Evolutionary conservation across 2,797 vertebrate genomes (phyloP).

Genomic region (Malurus splendens): DNA sequence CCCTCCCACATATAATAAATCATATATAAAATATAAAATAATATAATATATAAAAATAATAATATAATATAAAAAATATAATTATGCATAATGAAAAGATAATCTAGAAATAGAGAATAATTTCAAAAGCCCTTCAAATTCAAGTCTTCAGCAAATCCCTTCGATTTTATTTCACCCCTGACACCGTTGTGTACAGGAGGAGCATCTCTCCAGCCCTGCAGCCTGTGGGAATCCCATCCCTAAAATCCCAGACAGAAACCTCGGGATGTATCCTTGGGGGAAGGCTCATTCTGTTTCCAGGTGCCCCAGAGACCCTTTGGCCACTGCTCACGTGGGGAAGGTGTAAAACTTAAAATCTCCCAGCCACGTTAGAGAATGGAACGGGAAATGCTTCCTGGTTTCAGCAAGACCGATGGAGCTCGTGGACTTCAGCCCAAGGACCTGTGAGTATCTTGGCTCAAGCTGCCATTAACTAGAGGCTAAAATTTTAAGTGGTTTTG

Average conservation of each 20-base stretch:
- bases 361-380: rapidly evolving
- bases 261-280: rapidly evolving
- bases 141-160: background rate
- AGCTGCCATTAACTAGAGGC: background rate
- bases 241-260: background rate
- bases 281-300: background rate
- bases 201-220: rapidly evolving
- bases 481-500: background rate
- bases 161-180: background rate
- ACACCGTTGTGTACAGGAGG: rapidly evolving
- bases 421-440: background rate
- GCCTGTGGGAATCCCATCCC: background rate
- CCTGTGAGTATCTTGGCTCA: background rate
- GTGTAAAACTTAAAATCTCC: background rate
- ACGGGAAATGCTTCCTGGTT: background rate
- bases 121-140: background rate
- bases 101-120: background rate
- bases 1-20: background rate
- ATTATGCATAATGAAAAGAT: background rate
- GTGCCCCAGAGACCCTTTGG: background rate
- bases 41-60: background rate
- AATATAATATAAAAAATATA: background rate
- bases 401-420: rapidly evolving
- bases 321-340: background rate
- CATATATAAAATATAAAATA: too few relatives aligned